Conservation (phyloP, 1,140 invertebrate genomes). For the Drosophila gunungcola region DNA sequence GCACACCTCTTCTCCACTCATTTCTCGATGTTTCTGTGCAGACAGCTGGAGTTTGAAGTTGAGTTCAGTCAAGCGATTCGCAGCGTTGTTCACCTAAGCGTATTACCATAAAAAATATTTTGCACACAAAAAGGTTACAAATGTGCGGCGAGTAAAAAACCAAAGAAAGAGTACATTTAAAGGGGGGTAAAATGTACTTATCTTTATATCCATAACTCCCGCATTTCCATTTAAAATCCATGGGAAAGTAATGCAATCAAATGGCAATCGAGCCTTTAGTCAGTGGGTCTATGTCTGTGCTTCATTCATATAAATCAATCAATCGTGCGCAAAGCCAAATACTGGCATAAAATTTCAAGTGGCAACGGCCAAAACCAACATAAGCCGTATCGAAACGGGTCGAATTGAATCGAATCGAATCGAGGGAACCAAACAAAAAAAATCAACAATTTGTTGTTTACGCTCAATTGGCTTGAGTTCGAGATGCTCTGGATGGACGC, state of each 20-base stretch:
- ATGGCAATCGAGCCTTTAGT: constrained; percentile 36
- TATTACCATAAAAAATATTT: constrained; percentile 46
- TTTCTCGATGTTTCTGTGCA: constrained; percentile 17
- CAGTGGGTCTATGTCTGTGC: constrained; percentile 8
- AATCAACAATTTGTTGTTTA: constrained; percentile 67
- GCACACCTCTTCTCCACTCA: constrained; percentile 11
- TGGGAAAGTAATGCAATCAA: constrained; percentile 67
- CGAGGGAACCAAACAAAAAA: constrained; percentile 43
- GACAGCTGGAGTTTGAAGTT: constrained; percentile 32
- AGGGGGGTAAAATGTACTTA: not conserved
- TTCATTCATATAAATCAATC: constrained; percentile 63
- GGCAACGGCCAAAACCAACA: constrained; percentile 50
- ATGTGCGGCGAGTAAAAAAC: constrained; percentile 2
- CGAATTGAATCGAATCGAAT: constrained; percentile 16
- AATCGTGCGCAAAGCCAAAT: constrained; percentile 63
- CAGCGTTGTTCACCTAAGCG: constrained; percentile 39
- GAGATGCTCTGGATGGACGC: constrained; percentile 38
- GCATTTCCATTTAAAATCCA: constrained; percentile 74
- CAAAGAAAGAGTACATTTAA: not conserved
- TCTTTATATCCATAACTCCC: constrained; percentile 4
- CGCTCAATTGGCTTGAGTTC: constrained; percentile 49
- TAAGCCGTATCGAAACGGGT: constrained; percentile 17
- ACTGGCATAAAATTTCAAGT: constrained; percentile 56
- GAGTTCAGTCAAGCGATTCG: constrained; percentile 35
- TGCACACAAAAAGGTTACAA: constrained; percentile 40